Conservation (phyloP, 2,113 vertebrate species). For the Rhizomys pruinosus region DNA sequence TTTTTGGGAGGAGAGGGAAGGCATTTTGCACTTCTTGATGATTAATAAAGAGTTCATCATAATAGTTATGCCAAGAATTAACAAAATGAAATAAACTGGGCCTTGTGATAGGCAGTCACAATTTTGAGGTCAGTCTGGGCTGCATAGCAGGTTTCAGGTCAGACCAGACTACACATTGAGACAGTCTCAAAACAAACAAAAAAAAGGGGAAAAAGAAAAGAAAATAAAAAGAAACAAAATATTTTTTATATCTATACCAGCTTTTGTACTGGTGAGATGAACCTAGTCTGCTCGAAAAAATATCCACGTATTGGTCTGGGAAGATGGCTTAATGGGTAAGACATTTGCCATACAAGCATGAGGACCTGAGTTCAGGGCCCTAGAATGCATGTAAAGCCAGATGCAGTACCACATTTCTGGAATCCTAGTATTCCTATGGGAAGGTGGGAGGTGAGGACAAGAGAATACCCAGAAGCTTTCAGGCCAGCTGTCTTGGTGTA, state of each 20-base stretch:
- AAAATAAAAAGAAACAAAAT: neutral
- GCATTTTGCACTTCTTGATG: neutral
- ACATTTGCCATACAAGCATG: neutral
- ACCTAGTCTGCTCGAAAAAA: neutral
- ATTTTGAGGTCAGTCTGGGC: neutral
- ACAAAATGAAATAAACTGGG: neutral
- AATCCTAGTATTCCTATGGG: neutral
- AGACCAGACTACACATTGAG: neutral
- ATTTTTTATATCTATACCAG: neutral
- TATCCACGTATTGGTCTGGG: neutral
- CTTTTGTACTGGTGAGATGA: neutral
- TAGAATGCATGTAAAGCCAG: neutral
- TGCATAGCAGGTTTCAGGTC: neutral
- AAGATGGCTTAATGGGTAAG: neutral
- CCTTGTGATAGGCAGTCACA: neutral
- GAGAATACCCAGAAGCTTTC: neutral
- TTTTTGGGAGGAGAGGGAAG: neutral
- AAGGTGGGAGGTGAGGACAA: neutral
- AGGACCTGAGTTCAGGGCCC: neutral
- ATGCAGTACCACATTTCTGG: neutral
- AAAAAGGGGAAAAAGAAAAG: neutral
- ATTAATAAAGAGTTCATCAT: neutral
- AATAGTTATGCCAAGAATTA: neutral
- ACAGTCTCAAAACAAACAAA: neutral
- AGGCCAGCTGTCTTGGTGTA: neutral